Evolutionary conservation across 2,113 vertebrate genomes (phyloP).

Genomic region (Oreocharis arfaki): DNA sequence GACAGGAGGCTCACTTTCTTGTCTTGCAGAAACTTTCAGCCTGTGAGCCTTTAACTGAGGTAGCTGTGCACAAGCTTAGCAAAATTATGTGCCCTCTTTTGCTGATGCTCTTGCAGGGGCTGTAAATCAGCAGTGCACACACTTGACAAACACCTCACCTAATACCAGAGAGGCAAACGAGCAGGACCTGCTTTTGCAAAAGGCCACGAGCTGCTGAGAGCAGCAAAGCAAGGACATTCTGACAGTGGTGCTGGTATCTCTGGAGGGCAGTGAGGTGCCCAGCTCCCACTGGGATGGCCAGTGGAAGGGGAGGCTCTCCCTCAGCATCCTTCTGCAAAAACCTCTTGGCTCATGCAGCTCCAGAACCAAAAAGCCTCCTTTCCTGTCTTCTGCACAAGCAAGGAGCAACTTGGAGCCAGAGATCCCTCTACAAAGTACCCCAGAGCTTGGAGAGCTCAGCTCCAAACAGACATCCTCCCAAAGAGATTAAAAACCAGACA

Average conservation of each 20-base stretch:
- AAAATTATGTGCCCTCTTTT: neutral
- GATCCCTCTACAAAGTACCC: neutral
- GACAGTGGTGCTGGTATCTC: neutral
- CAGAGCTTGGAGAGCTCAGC: neutral
- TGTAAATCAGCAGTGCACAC: neutral
- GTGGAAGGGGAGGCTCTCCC: neutral
- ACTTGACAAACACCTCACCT: neutral
- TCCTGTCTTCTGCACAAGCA: neutral
- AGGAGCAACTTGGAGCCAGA: neutral
- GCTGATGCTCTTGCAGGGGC: neutral
- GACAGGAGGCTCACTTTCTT: neutral
- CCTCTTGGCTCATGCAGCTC: neutral
- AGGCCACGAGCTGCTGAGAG: rapidly evolving
- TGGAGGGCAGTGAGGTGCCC: rapidly evolving
- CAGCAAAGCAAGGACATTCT: neutral
- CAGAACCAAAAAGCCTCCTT: neutral
- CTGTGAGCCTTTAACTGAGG: neutral
- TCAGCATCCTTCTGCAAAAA: neutral
- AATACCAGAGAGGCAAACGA: neutral
- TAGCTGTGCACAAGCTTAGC: neutral
- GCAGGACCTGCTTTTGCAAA: neutral
- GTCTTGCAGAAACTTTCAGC: neutral
- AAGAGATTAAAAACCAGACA: neutral
- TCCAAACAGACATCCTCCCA: neutral
- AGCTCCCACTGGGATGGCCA: neutral